Evolutionary conservation across 2,888 invertebrate genomes (phyloP).

Genomic region (Epirrhoe tristata): DNA sequence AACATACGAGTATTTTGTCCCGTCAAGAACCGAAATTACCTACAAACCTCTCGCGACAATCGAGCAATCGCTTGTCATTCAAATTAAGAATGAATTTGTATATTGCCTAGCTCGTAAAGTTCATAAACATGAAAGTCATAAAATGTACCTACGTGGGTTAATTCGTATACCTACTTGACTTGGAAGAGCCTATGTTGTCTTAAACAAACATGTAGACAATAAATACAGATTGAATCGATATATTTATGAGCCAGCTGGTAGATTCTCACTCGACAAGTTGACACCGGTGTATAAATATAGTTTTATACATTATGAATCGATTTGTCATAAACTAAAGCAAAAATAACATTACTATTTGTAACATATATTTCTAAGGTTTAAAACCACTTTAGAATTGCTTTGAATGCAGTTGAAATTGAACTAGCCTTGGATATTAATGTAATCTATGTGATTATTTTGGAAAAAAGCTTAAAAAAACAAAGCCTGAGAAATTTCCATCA

Average conservation of each 20-base stretch:
- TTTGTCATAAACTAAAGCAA: not conserved
- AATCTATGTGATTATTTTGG: not conserved
- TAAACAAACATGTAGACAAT: not conserved
- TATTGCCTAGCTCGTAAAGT: no score
- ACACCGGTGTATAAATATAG: not conserved
- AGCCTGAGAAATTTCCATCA: not conserved
- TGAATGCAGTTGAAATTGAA: no score
- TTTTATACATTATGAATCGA: not conserved
- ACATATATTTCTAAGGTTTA: not conserved
- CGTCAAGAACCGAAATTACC: no score
- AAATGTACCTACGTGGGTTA: no score
- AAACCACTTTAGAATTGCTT: not conserved
- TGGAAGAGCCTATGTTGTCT: no score
- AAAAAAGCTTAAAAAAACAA: not conserved
- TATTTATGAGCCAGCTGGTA: not conserved
- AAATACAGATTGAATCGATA: not conserved
- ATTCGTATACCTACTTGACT: no score
- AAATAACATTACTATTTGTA: not conserved
- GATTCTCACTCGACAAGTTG: not conserved
- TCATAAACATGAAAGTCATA: no score
- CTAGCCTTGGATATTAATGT: no score
- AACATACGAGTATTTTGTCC: no score
- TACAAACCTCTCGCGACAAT: no score
- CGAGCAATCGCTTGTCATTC: no score
- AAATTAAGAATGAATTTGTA: no score